These are phyloP conservation scores for Subacronicta megacephala DNA, from an alignment of 2,888 invertebrate species.

Conservation along the genomic window DNA sequence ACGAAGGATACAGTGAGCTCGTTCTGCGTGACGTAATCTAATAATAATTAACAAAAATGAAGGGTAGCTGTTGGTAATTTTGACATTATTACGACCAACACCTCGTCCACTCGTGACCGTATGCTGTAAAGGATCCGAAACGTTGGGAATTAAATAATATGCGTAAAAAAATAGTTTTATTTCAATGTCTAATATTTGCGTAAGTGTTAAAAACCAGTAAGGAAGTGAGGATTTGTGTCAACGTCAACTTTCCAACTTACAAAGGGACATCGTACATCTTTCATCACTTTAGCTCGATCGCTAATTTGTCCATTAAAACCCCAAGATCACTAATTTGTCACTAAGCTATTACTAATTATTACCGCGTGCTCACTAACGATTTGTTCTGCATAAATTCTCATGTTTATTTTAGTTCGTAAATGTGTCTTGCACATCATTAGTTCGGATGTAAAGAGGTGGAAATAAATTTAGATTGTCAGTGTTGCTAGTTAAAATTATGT, in stretches of 20 bases:
- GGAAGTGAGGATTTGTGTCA: neutral
- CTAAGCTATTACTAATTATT: constrained; percentile 43
- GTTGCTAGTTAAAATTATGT: constrained; percentile 18
- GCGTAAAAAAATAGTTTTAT: no score
- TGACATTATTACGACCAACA: no score
- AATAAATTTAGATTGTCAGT: constrained; percentile 34
- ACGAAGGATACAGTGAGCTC: no score
- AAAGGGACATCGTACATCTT: constrained; percentile 14
- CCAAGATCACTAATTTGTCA: constrained; percentile 46
- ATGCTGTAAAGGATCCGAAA: no score
- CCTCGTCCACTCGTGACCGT: no score
- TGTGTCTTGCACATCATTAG: constrained; percentile 32
- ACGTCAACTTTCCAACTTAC: constrained; percentile 6
- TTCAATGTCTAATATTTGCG: no score
- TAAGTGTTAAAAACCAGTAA: no score
- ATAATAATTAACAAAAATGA: no score
- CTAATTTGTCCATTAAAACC: constrained; percentile 33
- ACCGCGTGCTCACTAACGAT: constrained; percentile 26
- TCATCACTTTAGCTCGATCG: constrained; percentile 22
- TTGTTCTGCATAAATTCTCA: constrained; percentile 37
- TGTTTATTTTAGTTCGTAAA: constrained; percentile 31
- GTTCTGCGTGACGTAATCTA: no score
- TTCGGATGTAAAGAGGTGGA: constrained; percentile 37
- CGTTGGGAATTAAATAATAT: no score
- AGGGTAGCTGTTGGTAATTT: no score